Conservation (phyloP, 2,888 invertebrate genomes). For the Nomada flava region DNA sequence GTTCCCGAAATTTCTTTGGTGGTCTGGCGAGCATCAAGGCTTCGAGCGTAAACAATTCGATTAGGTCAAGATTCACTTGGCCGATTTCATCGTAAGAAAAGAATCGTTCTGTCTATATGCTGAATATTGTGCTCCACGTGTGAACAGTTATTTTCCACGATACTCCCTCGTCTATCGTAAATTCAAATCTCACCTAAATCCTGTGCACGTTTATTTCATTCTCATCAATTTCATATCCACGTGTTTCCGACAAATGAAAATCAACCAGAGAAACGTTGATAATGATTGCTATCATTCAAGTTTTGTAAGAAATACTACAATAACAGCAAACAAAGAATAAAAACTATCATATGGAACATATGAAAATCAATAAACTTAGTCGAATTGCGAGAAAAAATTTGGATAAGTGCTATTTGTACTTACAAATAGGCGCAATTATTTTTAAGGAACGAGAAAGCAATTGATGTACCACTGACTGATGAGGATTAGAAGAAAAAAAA, state of each 20-base stretch:
- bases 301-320: too few species aligned
- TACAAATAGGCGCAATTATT: neutral
- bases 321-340: neutral
- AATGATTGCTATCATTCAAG: too few species aligned
- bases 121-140: neutral
- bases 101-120: neutral
- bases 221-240: neutral
- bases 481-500: neutral
- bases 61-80: conserved; percentile 49
- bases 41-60: conserved; percentile 47
- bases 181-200: neutral
- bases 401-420: too few species aligned
- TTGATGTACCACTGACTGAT: neutral
- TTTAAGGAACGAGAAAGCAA: neutral
- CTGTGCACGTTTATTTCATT: neutral
- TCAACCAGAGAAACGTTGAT: too few species aligned
- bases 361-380: too few species aligned
- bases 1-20: conserved; percentile 54
- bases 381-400: too few species aligned
- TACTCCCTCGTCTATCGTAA: neutral
- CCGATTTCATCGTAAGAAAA: conserved; percentile 31
- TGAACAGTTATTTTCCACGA: neutral
- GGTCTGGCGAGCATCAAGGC: conserved; percentile 53
- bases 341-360: neutral
- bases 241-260: neutral